Base-by-base conservation (phyloP, 2,113 vertebrate genomes). In the Theropithecus gelada region DNA sequence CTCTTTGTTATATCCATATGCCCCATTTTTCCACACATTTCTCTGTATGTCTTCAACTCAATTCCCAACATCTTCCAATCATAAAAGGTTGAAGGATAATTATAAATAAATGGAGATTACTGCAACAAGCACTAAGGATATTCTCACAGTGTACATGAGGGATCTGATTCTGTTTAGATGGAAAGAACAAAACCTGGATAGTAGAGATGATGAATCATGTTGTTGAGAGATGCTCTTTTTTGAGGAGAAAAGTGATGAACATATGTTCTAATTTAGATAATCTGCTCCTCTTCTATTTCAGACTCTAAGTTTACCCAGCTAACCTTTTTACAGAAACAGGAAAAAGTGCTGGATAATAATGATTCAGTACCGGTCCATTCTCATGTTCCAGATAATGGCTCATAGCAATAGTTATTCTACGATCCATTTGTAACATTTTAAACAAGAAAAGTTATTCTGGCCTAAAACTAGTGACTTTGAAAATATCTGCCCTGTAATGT, bases 381-480 rank as follows among this genome's bases (percentile, higher is more conserved):
- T 52, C 48, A 25, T 6, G 48, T 89, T 88, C 70, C 57, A 92
- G 68, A 70, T 40, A 88, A 96, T 11, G 68, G 66, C 86, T 94
- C 10, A 40, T 1, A 59, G 25, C 45, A 84, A 92, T 43, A 32
- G 9, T 35, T 30, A 68, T 79, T 78, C 73, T 79, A 73, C 48
- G 61, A 79, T 91, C 85, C 88, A 73, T 88, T 35, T 90, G 70
- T 78, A 96, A 88, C 30, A 88, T 80, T 97, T 95, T 91, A 68
- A 94, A 88, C 50, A 88, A 86, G 52, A 75, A 94, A 93, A 72
- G 50, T 3, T 94, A 93, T 86, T 59, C 35, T 95, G 76, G 9
- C 23, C 72, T 93, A 72, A 38, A 94, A 20, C n/a, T 18, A 82
- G 92, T 93, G 73, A 76, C 55, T 8, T 88, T 92, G 48, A 94